Conservation (phyloP, 2,113 vertebrate species). For the Phalacrocorax brasilianus region DNA sequence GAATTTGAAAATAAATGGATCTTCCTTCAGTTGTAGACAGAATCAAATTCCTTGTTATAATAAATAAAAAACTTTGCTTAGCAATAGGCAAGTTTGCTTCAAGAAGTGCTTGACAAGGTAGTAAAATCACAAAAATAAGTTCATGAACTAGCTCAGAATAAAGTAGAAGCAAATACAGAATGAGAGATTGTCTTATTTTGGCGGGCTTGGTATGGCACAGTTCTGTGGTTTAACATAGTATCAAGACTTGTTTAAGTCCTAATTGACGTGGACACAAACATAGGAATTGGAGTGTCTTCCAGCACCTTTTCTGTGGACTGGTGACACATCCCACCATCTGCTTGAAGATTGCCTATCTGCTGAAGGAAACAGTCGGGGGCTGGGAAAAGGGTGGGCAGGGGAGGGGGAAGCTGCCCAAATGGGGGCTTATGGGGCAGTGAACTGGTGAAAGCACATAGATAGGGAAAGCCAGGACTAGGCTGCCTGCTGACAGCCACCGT, state of each 20-base stretch:
- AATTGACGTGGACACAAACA: neutral
- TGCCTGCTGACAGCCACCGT: fast-evolving
- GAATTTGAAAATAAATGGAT: neutral
- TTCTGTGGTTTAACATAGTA: neutral
- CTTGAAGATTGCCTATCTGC: neutral
- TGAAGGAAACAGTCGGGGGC: neutral
- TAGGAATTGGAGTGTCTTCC: neutral
- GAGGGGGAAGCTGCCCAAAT: neutral
- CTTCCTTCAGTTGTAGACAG: neutral
- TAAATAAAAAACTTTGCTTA: neutral
- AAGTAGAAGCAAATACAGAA: neutral
- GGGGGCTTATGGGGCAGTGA: neutral
- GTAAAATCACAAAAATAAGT: neutral
- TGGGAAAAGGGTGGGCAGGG: no score
- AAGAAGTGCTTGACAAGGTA: neutral
- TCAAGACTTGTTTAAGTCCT: neutral
- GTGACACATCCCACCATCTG: neutral
- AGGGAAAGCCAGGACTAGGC: neutral
- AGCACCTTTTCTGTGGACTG: neutral
- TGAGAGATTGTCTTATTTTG: neutral
- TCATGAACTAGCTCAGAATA: neutral
- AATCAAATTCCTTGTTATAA: neutral
- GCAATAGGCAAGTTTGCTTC: neutral
- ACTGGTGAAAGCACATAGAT: neutral
- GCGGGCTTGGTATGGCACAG: neutral